phyloP scores from a whole-genome alignment of 2,797 vertebrate species.

The Sebastes itinus region DNA sequence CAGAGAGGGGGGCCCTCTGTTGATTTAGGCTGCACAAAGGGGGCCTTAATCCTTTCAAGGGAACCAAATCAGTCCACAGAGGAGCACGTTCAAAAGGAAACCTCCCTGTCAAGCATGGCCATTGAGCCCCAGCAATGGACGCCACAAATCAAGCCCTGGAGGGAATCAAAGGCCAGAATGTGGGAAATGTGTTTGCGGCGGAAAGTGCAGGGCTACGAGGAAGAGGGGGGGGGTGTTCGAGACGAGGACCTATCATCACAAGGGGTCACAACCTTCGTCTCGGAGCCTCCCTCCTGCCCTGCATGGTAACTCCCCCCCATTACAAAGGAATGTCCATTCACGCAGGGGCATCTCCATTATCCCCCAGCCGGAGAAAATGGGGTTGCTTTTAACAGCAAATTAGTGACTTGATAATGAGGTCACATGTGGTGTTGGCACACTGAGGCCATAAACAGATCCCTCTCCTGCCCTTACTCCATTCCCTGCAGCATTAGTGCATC shows the following conservation, averaged over 20 bases:
- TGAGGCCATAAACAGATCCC: slow-evolving; percentile 72
- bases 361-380: slow-evolving; percentile 71
- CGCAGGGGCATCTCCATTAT: slow-evolving; percentile 71
- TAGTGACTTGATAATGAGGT: slow-evolving; percentile 83
- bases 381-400: slow-evolving; percentile 82
- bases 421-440: slow-evolving; percentile 72
- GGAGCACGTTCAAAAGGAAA: slow-evolving; percentile 88
- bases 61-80: slow-evolving; percentile 91
- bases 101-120: slow-evolving; percentile 87
- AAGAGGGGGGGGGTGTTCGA: slow-evolving; percentile 43
- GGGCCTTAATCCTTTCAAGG: slow-evolving; percentile 95
- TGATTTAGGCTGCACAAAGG: slow-evolving; percentile 97
- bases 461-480: slow-evolving; percentile 49
- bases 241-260: slow-evolving; percentile 69
- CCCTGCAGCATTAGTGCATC: slow-evolving; percentile 49
- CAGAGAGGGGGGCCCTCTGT: slow-evolving; percentile 89
- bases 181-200: slow-evolving; percentile 82
- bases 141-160: slow-evolving; percentile 89
- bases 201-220: slow-evolving; percentile 38
- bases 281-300: slow-evolving; percentile 38
- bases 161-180: slow-evolving; percentile 94
- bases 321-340: slow-evolving; percentile 85
- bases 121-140: slow-evolving; percentile 88
- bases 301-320: slow-evolving; percentile 77
- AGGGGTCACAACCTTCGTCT: slow-evolving; percentile 77